phyloP scores from a whole-genome alignment of 2,888 invertebrate species.

The Perdita meconis region DNA sequence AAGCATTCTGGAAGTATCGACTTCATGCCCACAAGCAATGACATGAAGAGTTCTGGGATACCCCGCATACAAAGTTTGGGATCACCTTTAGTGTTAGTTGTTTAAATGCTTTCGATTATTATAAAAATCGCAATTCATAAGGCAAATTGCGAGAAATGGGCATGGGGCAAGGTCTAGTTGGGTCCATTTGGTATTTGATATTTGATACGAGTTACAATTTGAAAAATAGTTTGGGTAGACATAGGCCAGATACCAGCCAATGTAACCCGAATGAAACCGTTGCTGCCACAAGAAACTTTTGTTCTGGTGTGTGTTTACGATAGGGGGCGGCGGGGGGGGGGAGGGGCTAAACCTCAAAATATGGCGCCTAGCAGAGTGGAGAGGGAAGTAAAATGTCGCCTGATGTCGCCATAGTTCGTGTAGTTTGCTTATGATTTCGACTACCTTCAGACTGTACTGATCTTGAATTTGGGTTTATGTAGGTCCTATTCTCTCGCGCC shows the following conservation, averaged over 20 bases:
- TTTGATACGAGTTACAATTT: not conserved
- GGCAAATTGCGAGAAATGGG: not conserved
- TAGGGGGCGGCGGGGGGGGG: not conserved
- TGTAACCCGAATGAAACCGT: not conserved
- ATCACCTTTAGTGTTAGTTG: not conserved
- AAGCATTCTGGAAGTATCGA: too few species aligned
- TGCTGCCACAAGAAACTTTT: not conserved
- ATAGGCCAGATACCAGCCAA: not conserved
- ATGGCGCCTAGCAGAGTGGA: not conserved
- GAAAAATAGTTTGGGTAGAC: not conserved
- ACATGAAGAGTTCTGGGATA: not conserved
- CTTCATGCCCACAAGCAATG: too few species aligned
- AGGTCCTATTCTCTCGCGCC: not conserved
- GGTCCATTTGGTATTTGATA: not conserved
- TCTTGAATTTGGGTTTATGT: constrained; percentile 25
- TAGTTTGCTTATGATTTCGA: not conserved
- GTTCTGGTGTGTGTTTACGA: not conserved
- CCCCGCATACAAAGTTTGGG: not conserved
- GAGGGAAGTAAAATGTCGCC: constrained; percentile 33
- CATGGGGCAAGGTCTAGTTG: not conserved
- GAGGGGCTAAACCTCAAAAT: not conserved
- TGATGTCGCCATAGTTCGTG: constrained; percentile 1
- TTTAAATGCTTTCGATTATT: not conserved
- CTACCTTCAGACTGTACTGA: constrained; percentile 32
- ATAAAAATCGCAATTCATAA: not conserved